Evolutionary conservation across 2,888 invertebrate species (phyloP).

Genomic region (Steinernema hermaphroditum): DNA sequence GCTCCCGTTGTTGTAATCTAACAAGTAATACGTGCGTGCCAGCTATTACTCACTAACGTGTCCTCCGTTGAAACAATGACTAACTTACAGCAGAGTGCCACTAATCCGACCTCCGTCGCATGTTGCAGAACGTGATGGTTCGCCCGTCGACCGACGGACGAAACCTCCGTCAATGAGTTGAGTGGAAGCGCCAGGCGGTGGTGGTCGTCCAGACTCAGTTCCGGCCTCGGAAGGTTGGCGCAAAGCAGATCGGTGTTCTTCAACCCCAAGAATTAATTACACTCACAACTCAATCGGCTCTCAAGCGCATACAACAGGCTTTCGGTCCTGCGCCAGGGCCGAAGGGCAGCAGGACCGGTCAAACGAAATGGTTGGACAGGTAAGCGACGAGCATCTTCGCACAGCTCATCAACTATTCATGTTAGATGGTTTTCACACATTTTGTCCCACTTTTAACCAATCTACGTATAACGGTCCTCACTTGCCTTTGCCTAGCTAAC

Average conservation of each 20-base stretch:
- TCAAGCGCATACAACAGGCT: neutral
- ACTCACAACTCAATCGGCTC: neutral
- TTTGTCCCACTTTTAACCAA: neutral
- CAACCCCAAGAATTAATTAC: neutral
- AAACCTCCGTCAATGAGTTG: conserved; percentile 29
- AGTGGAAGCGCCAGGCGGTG: conserved; percentile 12
- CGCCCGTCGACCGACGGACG: conserved; percentile 23
- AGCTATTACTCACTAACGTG: neutral
- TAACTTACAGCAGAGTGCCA: neutral
- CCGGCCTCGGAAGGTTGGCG: conserved; percentile 14
- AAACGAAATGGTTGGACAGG: conserved; percentile 3
- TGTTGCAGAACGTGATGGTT: conserved; percentile 28
- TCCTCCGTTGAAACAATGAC: neutral
- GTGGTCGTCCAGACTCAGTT: neutral
- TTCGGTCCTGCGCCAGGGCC: conserved; percentile 30
- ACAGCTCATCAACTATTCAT: neutral
- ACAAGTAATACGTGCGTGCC: neutral
- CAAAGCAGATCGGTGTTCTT: neutral
- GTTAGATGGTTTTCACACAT: neutral
- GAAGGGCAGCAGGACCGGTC: conserved; percentile 31
- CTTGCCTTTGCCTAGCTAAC: too few species aligned
- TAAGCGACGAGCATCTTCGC: neutral
- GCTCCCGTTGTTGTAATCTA: too few species aligned
- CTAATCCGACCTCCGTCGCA: conserved; percentile 8
- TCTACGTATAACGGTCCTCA: too few species aligned